Evolutionary conservation across 2,888 invertebrate genomes (phyloP), one percentile per base, ranked within the genome.

Genomic region (Melikaiella ostensackeni): DNA sequence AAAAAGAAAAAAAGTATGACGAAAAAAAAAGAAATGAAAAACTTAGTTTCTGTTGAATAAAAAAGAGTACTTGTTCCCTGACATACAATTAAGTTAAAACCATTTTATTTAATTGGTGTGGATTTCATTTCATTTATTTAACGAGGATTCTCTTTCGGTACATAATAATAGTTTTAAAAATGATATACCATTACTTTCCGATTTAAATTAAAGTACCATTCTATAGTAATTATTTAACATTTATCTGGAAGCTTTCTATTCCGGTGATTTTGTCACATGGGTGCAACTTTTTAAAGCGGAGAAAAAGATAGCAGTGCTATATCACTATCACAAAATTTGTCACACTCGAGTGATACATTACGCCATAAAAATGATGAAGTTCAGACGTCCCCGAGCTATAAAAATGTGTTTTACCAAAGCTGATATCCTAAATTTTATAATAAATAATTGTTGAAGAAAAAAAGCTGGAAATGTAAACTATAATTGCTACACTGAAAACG

Each of bases 281-380:
- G 50, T 50, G 24, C 3, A 7, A 24, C 7, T 64, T 42, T 50
- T 70, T 55, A 21, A 30, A 70, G 30, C n/a, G n/a, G 66, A n/a
- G 19, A 30, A 70, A 70, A 59, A 59, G 5, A 1, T 24, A 7
- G 24, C 16, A 27, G 33, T 70, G n/a, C 66, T 70, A 70, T 70
- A 70, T 70, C 66, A 70, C 46, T 70, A 70, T 70, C 50, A 50
- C 30, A 19, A 50, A 55, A 70, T 70, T 70, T 70, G 33, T 70
- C 70, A 70, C 70, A 70, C 30, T 46, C 70, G 50, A 55, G 70
- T 70, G 70, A 70, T 70, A 55, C 19, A 70, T 70, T 70, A 50
- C 50, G 70, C 50, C 30, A 50, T 70, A 70, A 70, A 70, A 70
- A 50, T 70, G 70, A 70, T 70, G 46, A n/a, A 70, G 70, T 70